Evolutionary conservation across 2,888 invertebrate genomes (phyloP), one percentile per base, ranked within the genome.

Genomic region (Tortricodes alternella): DNA sequence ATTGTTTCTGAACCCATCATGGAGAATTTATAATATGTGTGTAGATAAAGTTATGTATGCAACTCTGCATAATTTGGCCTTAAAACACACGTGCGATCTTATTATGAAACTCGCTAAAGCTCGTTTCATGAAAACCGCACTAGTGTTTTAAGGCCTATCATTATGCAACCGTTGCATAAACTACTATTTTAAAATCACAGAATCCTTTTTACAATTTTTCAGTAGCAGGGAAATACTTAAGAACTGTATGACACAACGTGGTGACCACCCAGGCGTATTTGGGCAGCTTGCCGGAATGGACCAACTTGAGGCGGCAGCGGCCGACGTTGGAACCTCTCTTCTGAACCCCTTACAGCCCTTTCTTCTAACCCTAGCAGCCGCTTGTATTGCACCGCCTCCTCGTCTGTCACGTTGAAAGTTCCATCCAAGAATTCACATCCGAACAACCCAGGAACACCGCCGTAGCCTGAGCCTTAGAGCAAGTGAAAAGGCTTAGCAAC

Each of bases 381-480:
- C 73, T 76, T 83, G 59, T 85, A 90, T 27, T 77, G 65, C 19
- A 78, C 65, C 1, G 82, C 70, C 57, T 90, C 90, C 48, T 88
- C 88, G 49, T 90, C 90, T 19, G 80, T 78, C 18, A 89, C 82
- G 39, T 76, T 71, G 7, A 90, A 24, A 0, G 89, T 85, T 0
- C 79, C 88, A 58, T 89, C 87, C 81, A 89, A 78, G 19, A 72
- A 61, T 0, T 89, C 86, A 58, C 72, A 84, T 46, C 83, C 78
- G 59, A 89, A 89, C 49, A 90, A 65, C 58, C 77, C 76, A 0
- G 89, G 89, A 7, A 90, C 62, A 58, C 82, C 84, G 0, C 87
- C 90, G 55, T 90, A 90, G 0, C 89, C 89, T 0, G 89, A 89
- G 0, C 89, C 90, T 66, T 90, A 89, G 1, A 90, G 74, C 60